Evolutionary conservation across 2,113 vertebrate species (phyloP).

Genomic region (Syngnathus scovelli): DNA sequence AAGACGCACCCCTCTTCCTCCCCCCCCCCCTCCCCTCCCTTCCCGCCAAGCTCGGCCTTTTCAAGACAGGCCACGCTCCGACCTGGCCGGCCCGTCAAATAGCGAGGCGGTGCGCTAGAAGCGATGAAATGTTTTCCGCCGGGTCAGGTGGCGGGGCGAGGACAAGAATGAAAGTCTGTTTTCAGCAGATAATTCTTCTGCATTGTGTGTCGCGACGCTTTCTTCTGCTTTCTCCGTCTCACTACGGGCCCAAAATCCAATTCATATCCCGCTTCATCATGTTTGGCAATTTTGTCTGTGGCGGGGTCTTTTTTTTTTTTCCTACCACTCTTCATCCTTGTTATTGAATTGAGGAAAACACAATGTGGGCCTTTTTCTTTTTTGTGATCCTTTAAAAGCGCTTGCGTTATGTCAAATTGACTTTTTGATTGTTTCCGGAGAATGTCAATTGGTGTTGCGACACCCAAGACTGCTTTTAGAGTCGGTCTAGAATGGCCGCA

Average conservation of each 20-base stretch:
- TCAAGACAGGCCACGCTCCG: conserved; percentile 26
- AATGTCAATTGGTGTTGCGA: too few relatives aligned
- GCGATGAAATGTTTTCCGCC: neutral
- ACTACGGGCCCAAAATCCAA: neutral
- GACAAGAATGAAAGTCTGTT: conserved; percentile 8
- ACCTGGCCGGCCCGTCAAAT: conserved; percentile 39
- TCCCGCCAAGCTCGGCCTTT: conserved; percentile 21
- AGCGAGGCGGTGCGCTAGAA: conserved; percentile 7
- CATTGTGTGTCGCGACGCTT: conserved; percentile 4
- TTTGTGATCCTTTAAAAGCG: too few relatives aligned
- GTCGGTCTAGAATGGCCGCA: too few relatives aligned
- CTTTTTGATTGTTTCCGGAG: neutral
- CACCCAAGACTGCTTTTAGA: too few relatives aligned
- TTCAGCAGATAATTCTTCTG: conserved; percentile 8
- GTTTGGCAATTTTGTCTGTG: neutral
- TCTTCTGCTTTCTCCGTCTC: conserved; percentile 2
- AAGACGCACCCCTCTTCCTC: conserved; percentile 9
- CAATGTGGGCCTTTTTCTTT: neutral
- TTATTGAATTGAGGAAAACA: neutral
- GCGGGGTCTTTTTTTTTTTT: neutral
- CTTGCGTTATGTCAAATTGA: too few relatives aligned
- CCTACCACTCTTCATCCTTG: neutral
- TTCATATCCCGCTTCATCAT: neutral
- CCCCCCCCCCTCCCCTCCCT: conserved; percentile 16
- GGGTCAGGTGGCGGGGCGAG: conserved; percentile 4